Evolutionary conservation across 2,888 invertebrate genomes (phyloP), one percentile per base, ranked within the genome.

Genomic region (Apodemia zela): DNA sequence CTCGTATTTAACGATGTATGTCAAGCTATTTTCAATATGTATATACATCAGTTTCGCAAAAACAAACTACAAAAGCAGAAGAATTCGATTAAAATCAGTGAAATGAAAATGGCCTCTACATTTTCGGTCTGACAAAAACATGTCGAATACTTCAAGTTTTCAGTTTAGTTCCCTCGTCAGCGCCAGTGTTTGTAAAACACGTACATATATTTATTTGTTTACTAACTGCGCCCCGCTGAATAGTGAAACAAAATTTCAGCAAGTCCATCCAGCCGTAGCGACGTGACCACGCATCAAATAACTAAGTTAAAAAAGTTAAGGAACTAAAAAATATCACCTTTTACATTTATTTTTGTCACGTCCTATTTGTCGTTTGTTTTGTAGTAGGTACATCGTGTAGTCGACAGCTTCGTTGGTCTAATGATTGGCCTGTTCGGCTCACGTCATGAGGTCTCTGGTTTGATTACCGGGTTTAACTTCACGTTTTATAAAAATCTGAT

Each of bases 251-350:
- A 45, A 45, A 45, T 45, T 45, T 45, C 45, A 6, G 5, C n/a
- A 45, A n/a, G 45, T 45, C n/a, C n/a, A 45, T 45, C 7, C n/a
- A 45, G n/a, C 6, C 45, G 45, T n/a, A n/a, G 15, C 5, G n/a
- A 45, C n/a, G 42, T 42, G 45, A 45, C 45, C 45, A 45, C 45
- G 45, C 45, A n/a, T 45, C 45, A n/a, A n/a, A 45, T n/a, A 45
- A n/a, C 45, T 45, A 45, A n/a, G 7, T n/a, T 45, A 13, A 45
- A n/a, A 42, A 45, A n/a, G 45, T 45, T 45, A n/a, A n/a, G 45
- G 13, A 45, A n/a, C 15, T 45, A n/a, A 45, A 45, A 45, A n/a
- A 38, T 38, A 11, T 38, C 38, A 38, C 38, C 38, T 38, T 42
- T 15, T 15, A 13, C 42, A 42, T 38, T 38, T 10, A 38, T 29